Conservation (phyloP, 1,140 invertebrate species). For the Heliconius melpomene region DNA sequence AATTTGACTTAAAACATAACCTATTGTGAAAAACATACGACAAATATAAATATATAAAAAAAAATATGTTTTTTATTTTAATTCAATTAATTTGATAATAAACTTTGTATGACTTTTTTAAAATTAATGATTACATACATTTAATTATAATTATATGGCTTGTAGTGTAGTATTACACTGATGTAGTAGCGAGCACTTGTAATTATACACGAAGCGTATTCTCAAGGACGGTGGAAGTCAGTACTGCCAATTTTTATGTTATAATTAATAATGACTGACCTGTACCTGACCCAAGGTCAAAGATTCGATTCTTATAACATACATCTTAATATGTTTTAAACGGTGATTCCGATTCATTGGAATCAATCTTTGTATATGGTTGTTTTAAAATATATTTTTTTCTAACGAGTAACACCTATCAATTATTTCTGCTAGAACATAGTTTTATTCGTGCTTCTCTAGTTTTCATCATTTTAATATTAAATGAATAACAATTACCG, state of each 20-base stretch:
- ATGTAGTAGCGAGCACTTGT: neutral
- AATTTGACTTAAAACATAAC: too few species aligned
- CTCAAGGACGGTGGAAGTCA: slow-evolving; percentile 1
- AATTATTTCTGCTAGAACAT: neutral
- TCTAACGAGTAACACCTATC: too few species aligned
- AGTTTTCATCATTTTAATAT: neutral
- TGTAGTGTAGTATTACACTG: neutral
- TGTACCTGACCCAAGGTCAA: neutral
- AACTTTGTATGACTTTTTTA: neutral
- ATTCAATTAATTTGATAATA: neutral
- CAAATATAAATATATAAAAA: neutral
- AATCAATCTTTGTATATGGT: too few species aligned
- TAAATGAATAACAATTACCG: neutral
- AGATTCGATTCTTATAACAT: neutral
- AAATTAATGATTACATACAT: neutral
- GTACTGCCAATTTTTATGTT: neutral
- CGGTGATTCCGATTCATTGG: too few species aligned
- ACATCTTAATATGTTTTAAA: too few species aligned
- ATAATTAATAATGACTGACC: neutral
- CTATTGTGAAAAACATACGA: too few species aligned
- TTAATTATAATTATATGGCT: neutral
- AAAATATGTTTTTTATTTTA: neutral
- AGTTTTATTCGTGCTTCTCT: neutral
- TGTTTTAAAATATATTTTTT: too few species aligned
- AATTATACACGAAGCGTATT: slow-evolving; percentile 8